Conservation (phyloP, 2,797 vertebrate species). For the Gambusia yucatana region DNA sequence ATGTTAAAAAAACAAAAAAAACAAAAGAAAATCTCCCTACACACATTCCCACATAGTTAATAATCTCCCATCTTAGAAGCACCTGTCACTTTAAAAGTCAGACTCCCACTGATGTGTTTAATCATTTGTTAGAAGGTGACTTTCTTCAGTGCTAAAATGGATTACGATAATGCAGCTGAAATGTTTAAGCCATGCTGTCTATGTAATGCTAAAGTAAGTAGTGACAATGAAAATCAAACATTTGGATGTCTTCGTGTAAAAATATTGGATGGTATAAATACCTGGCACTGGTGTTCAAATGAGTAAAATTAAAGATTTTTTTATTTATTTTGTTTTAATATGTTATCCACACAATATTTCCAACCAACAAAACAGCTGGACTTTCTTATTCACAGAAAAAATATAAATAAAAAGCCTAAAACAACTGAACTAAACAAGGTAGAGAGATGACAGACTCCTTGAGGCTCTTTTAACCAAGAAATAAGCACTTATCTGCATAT, state of each 20-base stretch:
- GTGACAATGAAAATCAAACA: not conserved
- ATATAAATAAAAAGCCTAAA: not conserved
- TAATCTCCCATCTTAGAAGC: slow-evolving; percentile 5
- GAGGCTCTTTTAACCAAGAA: not conserved
- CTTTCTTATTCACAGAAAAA: not conserved
- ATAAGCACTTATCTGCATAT: not conserved
- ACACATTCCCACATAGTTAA: not conserved
- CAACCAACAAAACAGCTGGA: no score
- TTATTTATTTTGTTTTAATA: not conserved
- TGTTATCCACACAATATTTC: not conserved
- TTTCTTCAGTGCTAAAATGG: not conserved
- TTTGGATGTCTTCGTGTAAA: not conserved
- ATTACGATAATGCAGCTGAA: not conserved
- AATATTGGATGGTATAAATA: not conserved
- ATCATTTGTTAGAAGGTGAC: not conserved
- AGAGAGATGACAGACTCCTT: not conserved
- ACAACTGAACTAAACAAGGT: not conserved
- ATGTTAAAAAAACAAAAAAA: not conserved
- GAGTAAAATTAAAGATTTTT: not conserved
- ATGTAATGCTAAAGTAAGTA: not conserved
- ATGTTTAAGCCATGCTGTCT: not conserved
- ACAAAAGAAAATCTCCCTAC: not conserved
- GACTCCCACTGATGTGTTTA: not conserved
- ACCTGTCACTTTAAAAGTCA: not conserved
- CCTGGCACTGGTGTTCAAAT: not conserved